Percentiles rank a stretch among this genome's conserved stretches.
These are phyloP conservation scores for Sitophilus oryzae DNA, from an alignment of 1,140 invertebrate species.

Conservation along the genomic window DNA sequence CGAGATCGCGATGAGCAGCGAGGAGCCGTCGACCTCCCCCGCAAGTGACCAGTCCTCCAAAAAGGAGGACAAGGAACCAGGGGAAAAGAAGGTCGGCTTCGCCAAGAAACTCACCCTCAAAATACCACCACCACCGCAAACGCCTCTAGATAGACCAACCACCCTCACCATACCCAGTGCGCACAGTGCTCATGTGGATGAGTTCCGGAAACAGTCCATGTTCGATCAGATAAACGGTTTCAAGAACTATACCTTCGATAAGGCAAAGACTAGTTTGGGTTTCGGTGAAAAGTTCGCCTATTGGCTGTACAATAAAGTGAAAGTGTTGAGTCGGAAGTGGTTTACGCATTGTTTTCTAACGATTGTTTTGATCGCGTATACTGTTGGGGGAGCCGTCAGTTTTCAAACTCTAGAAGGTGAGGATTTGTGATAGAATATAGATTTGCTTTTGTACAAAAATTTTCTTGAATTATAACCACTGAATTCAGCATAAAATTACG, in stretches of 20 bases:
- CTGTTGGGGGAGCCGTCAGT: constrained; percentile 67
- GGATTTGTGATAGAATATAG: too few relatives aligned
- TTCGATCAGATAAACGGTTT: constrained; percentile 69
- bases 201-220: constrained; percentile 59
- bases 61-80: background rate
- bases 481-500: too few relatives aligned
- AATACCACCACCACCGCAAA: constrained; percentile 29
- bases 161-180: background rate
- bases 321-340: constrained; percentile 72
- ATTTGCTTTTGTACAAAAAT: too few relatives aligned
- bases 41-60: background rate
- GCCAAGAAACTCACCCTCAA: constrained; percentile 27
- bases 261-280: constrained; percentile 58
- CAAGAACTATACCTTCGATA: constrained; percentile 48
- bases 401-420: constrained; percentile 71
- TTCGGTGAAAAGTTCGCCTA: constrained; percentile 74
- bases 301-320: constrained; percentile 72
- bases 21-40: background rate
- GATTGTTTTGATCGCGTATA: constrained; percentile 69
- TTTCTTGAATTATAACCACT: too few relatives aligned
- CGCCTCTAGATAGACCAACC: constrained; percentile 1
- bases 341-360: constrained; percentile 83
- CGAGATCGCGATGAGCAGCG: background rate
- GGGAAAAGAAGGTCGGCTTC: constrained; percentile 27
- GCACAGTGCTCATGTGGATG: constrained; percentile 3